A percentile compares a stretch with the other conserved stretches of the same genome.
These are phyloP conservation scores for Meteorus colon DNA, from an alignment of 2,888 invertebrate species.

Conservation along the genomic window DNA sequence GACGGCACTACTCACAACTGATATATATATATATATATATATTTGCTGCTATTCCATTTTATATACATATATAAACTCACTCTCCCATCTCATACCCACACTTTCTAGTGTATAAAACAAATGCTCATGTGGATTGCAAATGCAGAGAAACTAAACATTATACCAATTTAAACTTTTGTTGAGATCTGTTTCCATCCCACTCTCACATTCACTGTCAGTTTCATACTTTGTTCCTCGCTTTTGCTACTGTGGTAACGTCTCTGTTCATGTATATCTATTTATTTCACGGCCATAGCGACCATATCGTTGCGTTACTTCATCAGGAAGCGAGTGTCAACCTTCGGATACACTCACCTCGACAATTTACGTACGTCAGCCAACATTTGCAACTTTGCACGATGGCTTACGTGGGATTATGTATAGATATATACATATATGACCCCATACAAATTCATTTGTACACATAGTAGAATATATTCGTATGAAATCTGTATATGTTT, in stretches of 20 bases:
- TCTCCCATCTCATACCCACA: neutral
- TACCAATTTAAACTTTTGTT: slow-evolving; percentile 1
- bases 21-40: neutral
- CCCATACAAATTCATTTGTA: neutral
- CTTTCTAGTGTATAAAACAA: neutral
- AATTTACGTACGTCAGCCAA: slow-evolving; percentile 55
- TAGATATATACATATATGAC: neutral
- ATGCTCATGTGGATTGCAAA: neutral
- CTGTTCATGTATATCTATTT: neutral
- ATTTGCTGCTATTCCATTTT: neutral
- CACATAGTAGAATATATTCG: too few species aligned
- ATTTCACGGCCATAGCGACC: neutral
- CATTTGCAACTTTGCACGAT: slow-evolving; percentile 52
- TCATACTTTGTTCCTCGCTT: neutral
- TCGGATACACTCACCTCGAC: slow-evolving; percentile 39
- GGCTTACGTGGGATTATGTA: slow-evolving; percentile 13
- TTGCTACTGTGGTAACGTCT: neutral
- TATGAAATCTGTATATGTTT: neutral
- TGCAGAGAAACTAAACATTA: neutral
- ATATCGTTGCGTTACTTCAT: slow-evolving; percentile 13
- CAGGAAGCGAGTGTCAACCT: slow-evolving; percentile 18
- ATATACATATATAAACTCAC: neutral
- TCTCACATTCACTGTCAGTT: neutral
- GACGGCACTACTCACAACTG: neutral
- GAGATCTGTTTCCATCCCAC: neutral